Conservation (phyloP, 2,113 vertebrate species). For the Aramus guarauna region DNA sequence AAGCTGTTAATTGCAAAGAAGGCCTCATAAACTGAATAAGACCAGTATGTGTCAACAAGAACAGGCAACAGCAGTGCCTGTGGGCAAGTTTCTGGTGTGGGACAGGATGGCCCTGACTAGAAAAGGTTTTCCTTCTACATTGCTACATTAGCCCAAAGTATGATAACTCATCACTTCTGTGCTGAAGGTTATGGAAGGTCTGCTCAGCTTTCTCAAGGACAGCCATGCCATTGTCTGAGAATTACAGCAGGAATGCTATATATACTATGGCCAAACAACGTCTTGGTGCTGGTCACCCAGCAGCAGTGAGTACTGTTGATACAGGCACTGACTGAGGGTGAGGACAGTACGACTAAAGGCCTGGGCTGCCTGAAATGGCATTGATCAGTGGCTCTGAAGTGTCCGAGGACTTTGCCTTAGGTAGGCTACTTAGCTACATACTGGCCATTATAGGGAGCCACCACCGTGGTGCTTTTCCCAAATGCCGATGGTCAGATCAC, state of each 20-base stretch:
- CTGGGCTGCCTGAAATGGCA: not conserved
- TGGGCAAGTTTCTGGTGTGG: not conserved
- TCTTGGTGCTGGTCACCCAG: not conserved
- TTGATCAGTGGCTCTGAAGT: accelerated
- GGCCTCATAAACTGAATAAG: not conserved
- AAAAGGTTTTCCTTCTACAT: not conserved
- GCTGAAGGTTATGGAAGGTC: not conserved
- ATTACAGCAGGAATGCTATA: not conserved
- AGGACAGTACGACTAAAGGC: not conserved
- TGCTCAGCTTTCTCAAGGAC: not conserved
- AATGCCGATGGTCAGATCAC: not conserved
- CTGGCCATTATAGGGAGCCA: not conserved
- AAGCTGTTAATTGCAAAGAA: not conserved
- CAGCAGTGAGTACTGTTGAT: not conserved
- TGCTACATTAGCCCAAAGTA: not conserved
- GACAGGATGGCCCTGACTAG: not conserved
- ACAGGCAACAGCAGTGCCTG: not conserved
- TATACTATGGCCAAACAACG: not conserved
- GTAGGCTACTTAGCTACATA: not conserved
- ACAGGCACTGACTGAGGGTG: not conserved
- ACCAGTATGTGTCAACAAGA: not conserved
- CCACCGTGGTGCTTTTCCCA: not conserved
- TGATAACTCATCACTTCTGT: not conserved
- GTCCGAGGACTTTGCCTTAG: not conserved
- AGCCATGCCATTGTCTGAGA: not conserved